phyloP scores from a whole-genome alignment of 1,140 invertebrate genomes.

The Tribolium madens region DNA sequence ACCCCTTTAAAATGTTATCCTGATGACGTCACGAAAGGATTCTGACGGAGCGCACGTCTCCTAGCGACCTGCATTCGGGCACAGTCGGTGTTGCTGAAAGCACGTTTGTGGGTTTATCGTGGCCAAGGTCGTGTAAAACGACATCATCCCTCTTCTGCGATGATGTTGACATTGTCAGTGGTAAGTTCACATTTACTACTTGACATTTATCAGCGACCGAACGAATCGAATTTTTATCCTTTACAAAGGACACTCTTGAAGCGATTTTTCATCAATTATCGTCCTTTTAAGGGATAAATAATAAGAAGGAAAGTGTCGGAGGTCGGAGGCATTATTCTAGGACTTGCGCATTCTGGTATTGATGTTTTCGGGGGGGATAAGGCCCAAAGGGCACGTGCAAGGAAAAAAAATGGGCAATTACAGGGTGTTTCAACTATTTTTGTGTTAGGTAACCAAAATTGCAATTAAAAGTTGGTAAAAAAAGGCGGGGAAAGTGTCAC shows the following conservation, averaged over 20 bases:
- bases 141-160: conserved; percentile 43
- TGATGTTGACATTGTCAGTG: conserved; percentile 57
- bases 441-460: no score
- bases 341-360: conserved; percentile 25
- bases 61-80: conserved; percentile 55
- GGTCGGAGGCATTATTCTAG: neutral
- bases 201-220: neutral
- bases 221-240: neutral
- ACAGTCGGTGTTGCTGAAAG: conserved; percentile 51
- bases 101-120: conserved; percentile 42
- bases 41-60: conserved; percentile 48
- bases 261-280: neutral
- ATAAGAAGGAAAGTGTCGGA: conserved; percentile 11
- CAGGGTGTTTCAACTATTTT: no score
- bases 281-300: neutral
- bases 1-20: conserved; percentile 39
- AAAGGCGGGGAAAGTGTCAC: no score
- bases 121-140: conserved; percentile 41
- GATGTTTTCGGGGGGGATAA: conserved; percentile 2
- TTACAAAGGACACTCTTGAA: neutral
- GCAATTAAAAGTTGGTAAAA: no score
- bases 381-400: neutral
- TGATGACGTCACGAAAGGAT: conserved; percentile 43
- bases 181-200: conserved; percentile 49
- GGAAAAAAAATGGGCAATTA: neutral